phyloP scores from a whole-genome alignment of 2,113 vertebrate genomes.

The Xyliphius kryptos region DNA sequence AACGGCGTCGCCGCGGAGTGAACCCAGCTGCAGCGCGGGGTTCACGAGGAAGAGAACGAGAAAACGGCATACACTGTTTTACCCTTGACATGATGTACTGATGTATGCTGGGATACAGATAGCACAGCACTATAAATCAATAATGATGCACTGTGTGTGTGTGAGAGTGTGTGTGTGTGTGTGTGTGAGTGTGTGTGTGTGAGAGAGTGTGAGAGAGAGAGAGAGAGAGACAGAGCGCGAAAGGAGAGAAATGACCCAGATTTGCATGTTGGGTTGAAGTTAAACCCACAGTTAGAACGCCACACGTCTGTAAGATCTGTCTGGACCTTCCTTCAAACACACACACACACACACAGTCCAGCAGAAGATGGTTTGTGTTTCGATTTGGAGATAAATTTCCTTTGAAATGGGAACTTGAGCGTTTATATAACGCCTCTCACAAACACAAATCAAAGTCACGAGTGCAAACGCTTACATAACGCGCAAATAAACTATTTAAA shows the following conservation, averaged over 20 bases:
- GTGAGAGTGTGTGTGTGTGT: background rate
- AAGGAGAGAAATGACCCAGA: slow-evolving; percentile 29
- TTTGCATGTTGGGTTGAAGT: slow-evolving; percentile 20
- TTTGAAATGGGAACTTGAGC: slow-evolving; percentile 48
- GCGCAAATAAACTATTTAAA: too few relatives aligned
- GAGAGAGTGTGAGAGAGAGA: slow-evolving; percentile 3
- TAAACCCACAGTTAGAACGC: slow-evolving; percentile 24
- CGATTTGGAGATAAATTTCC: slow-evolving; percentile 46
- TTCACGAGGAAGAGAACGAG: too few relatives aligned
- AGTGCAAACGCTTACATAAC: background rate
- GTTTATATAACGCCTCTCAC: slow-evolving; percentile 1
- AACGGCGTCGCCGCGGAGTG: too few relatives aligned
- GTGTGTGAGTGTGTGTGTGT: slow-evolving; percentile 2
- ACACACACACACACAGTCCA: too few relatives aligned
- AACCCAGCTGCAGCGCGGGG: background rate
- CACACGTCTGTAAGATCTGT: slow-evolving; percentile 8
- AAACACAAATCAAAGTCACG: background rate
- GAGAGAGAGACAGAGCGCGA: too few relatives aligned
- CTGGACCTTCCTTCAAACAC: slow-evolving; percentile 13
- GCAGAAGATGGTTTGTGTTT: too few relatives aligned
- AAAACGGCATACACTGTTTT: background rate
- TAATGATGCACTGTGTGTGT: slow-evolving; percentile 8
- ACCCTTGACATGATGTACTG: background rate
- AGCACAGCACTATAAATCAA: background rate
- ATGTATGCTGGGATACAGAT: background rate